These are phyloP conservation scores for Mormoops blainvillei DNA, from an alignment of 2,113 vertebrate genomes.

Conservation along the genomic window DNA sequence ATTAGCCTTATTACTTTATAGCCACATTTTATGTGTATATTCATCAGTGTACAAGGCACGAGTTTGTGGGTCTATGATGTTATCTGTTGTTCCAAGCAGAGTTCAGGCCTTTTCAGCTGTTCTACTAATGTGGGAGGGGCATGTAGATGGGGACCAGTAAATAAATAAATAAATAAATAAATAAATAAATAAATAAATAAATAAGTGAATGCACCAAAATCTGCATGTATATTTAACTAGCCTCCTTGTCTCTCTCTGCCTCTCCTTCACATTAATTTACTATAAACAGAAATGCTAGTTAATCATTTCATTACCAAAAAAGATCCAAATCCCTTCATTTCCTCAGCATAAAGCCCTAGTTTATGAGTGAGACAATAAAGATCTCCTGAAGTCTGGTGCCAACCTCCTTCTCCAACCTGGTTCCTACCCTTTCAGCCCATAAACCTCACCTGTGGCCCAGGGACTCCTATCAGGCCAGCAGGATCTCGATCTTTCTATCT, in stretches of 20 bases:
- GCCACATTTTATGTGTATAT: not conserved
- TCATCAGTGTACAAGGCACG: not conserved
- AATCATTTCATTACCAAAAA: not conserved
- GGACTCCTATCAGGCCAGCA: not conserved
- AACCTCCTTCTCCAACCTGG: not conserved
- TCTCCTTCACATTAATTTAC: not conserved
- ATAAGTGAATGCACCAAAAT: not conserved
- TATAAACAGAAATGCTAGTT: not conserved
- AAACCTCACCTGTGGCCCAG: no score
- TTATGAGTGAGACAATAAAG: not conserved
- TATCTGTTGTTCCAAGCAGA: not conserved
- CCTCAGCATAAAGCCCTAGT: not conserved
- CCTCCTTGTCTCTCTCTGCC: not conserved
- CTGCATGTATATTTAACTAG: not conserved
- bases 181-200: not conserved
- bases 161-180: not conserved
- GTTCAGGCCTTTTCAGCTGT: not conserved
- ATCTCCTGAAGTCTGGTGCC: fast-evolving
- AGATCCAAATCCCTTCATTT: not conserved
- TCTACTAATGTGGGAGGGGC: not conserved
- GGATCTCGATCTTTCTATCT: not conserved
- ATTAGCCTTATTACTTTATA: conserved; percentile 30
- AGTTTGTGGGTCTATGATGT: not conserved
- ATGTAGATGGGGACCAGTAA: not conserved
- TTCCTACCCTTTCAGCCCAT: not conserved